Conservation (phyloP, 1,140 invertebrate species). For the Bombus confusus region DNA sequence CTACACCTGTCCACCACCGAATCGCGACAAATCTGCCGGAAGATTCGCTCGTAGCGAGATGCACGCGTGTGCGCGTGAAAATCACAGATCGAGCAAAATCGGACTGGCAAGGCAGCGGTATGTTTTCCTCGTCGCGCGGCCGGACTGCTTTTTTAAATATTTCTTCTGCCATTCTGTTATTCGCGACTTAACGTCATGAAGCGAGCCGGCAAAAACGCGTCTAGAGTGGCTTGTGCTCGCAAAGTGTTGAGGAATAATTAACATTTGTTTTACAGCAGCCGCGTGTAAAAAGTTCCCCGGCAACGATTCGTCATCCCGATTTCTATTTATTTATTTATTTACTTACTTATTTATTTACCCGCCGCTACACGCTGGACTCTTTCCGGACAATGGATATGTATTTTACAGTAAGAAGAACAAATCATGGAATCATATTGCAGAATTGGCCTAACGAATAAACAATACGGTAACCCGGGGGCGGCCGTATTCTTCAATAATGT, state of each 20-base stretch:
- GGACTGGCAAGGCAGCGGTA: not conserved
- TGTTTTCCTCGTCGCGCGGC: not conserved
- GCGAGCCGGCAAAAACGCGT: conserved; percentile 58
- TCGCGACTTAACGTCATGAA: conserved; percentile 49
- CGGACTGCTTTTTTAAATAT: conserved; percentile 31
- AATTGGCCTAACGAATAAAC: too few relatives aligned
- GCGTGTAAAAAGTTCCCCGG: conserved; percentile 10
- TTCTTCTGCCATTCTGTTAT: conserved; percentile 51
- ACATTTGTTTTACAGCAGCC: conserved; percentile 64
- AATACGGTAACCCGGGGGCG: too few relatives aligned
- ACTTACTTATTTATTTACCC: too few relatives aligned
- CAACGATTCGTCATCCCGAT: not conserved
- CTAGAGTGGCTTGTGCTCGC: conserved; percentile 37
- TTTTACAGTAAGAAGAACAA: too few relatives aligned
- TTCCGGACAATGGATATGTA: too few relatives aligned
- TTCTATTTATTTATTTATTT: not conserved
- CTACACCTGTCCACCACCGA: accelerated
- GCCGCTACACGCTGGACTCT: too few relatives aligned
- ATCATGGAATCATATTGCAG: too few relatives aligned
- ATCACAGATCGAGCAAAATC: not conserved
- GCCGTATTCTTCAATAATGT: too few relatives aligned
- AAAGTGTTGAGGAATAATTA: conserved; percentile 65
- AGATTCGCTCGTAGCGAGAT: not conserved
- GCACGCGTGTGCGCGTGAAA: not conserved
- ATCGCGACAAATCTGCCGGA: not conserved